phyloP scores from a whole-genome alignment of 1,140 invertebrate species.

The Anoplolepis gracilipes region DNA sequence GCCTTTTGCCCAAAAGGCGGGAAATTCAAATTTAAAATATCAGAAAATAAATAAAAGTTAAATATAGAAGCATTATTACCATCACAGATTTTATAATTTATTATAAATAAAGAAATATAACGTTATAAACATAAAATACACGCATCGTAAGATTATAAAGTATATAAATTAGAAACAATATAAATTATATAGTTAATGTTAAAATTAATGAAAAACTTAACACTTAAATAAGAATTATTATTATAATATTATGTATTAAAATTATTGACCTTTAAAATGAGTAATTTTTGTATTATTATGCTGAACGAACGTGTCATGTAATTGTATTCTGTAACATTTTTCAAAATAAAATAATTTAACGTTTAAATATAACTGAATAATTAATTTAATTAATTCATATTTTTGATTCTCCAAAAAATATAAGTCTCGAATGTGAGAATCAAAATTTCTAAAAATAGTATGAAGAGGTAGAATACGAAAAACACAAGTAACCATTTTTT shows the following conservation, averaged over 20 bases:
- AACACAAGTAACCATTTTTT: background rate
- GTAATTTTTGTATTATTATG: background rate
- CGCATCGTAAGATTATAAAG: background rate
- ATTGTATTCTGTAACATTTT: background rate
- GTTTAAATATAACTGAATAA: background rate
- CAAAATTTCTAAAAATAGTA: background rate
- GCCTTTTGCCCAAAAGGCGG: background rate
- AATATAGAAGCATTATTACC: no score
- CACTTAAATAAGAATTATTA: no score
- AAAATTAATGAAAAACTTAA: no score
- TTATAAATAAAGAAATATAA: no score
- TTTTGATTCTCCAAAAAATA: background rate
- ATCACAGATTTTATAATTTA: no score
- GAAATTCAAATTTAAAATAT: background rate
- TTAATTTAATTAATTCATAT: conserved; percentile 6
- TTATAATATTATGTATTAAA: background rate
- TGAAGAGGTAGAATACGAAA: background rate
- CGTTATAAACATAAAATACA: background rate
- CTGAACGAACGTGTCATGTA: background rate
- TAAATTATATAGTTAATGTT: background rate
- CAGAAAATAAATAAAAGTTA: background rate
- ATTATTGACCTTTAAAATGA: background rate
- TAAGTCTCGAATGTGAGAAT: background rate
- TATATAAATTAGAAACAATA: background rate
- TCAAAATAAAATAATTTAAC: background rate